A percentile compares a stretch with the other conserved stretches of the same genome.
Conservation (phyloP, 2,888 invertebrate genomes). For the Gastracanthus pulcherrimus region DNA sequence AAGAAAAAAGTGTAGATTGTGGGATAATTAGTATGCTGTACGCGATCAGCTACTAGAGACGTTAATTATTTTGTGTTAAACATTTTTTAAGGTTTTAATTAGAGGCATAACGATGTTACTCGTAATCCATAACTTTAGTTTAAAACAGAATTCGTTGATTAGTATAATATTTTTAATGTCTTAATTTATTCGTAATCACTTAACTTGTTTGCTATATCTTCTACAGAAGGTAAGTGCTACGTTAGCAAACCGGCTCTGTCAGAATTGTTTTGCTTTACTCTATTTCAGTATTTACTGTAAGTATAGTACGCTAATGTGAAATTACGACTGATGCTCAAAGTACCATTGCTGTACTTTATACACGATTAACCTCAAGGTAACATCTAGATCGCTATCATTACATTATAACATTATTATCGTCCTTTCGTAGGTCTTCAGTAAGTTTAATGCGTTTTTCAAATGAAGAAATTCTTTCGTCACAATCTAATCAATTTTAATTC, state of each 20-base stretch:
- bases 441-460: background rate
- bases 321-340: background rate
- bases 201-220: background rate
- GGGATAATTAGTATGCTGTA: no score
- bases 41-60: background rate
- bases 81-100: slow-evolving; percentile 6
- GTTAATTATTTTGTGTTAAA: background rate
- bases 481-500: no score
- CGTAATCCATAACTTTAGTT: background rate
- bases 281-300: slow-evolving; percentile 7
- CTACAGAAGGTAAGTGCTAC: background rate
- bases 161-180: background rate
- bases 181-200: slow-evolving; percentile 6
- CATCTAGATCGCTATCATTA: slow-evolving; percentile 2
- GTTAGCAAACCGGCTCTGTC: background rate
- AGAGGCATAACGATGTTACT: background rate
- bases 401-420: background rate
- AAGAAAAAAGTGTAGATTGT: no score
- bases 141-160: background rate
- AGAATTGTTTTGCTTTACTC: background rate
- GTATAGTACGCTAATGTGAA: background rate
- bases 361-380: background rate
- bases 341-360: background rate
- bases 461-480: no score
- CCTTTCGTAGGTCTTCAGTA: background rate